Evolutionary conservation across 23 tunicate species (phyloP).

Genomic region (Ascidia mentula): DNA sequence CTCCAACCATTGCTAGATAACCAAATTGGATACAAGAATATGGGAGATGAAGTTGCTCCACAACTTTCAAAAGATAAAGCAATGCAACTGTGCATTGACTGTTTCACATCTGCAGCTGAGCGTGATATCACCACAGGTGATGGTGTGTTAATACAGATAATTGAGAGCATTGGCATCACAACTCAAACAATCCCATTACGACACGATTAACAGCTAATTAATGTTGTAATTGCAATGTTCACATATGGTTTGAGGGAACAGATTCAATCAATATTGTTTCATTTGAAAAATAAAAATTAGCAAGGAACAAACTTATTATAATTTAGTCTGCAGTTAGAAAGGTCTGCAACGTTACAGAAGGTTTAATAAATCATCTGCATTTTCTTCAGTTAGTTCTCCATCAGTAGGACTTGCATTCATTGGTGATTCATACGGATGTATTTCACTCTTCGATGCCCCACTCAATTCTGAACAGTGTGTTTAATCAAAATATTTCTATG

Average conservation of each 20-base stretch:
- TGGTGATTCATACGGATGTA: too few relatives aligned
- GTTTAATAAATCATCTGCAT: not conserved
- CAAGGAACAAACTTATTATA: too few relatives aligned
- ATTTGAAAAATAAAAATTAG: not conserved
- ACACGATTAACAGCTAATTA: conserved; percentile 40
- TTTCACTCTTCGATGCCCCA: too few relatives aligned
- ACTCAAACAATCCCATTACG: conserved; percentile 60
- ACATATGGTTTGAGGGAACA: not conserved
- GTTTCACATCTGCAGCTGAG: conserved; percentile 96
- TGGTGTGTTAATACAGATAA: conserved; percentile 67
- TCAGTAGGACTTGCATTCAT: too few relatives aligned
- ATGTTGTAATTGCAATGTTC: not conserved
- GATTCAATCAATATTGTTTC: not conserved
- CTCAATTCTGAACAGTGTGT: too few relatives aligned
- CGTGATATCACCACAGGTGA: conserved; percentile 99
- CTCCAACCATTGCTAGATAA: conserved; percentile 94
- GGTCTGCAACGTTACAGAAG: not conserved
- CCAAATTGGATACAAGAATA: conserved; percentile 83
- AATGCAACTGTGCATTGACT: conserved; percentile 81
- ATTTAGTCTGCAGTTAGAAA: too few relatives aligned
- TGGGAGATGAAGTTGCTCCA: conserved; percentile 48
- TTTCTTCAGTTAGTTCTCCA: not conserved
- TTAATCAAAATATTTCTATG: too few relatives aligned
- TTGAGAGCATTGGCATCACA: conserved; percentile 62
- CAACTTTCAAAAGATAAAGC: conserved; percentile 71